These are phyloP conservation scores for Heteropelma amictum DNA, from an alignment of 2,888 invertebrate genomes.

Conservation along the genomic window DNA sequence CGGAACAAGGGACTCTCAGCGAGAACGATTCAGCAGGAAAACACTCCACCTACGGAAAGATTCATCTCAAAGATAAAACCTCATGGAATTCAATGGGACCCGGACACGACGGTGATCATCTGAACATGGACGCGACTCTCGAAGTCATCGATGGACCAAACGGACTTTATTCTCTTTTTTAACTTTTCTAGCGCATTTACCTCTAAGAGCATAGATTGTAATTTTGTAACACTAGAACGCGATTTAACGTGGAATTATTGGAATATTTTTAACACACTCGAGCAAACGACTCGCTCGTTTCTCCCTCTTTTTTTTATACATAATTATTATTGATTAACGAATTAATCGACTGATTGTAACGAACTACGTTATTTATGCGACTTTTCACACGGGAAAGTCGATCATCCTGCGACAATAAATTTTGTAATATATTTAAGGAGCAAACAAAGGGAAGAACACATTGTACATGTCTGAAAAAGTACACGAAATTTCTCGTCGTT, in stretches of 20 bases:
- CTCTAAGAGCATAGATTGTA: not conserved
- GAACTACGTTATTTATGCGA: constrained; percentile 40
- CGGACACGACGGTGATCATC: constrained; percentile 69
- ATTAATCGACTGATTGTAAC: constrained; percentile 47
- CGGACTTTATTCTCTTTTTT: too few relatives aligned
- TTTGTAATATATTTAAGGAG: constrained; percentile 34
- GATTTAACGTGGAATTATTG: not conserved
- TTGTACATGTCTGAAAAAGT: too few relatives aligned
- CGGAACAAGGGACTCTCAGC: constrained; percentile 59
- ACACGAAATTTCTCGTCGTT: too few relatives aligned
- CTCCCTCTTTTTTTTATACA: too few relatives aligned
- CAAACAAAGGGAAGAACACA: too few relatives aligned
- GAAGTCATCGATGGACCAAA: not conserved
- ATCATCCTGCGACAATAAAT: constrained; percentile 42
- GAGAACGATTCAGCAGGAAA: constrained; percentile 65
- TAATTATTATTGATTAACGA: constrained; percentile 30
- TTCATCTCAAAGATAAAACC: constrained; percentile 60
- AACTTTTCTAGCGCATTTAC: not conserved
- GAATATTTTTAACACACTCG: not conserved
- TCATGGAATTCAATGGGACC: constrained; percentile 68
- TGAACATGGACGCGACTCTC: constrained; percentile 45
- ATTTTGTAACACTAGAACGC: constrained; percentile 21
- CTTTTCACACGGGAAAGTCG: constrained; percentile 28
- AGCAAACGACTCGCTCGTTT: not conserved
- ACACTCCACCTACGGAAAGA: constrained; percentile 67